These are phyloP conservation scores for Entomyzon cyanotis DNA, from an alignment of 2,113 vertebrate genomes.

Conservation along the genomic window DNA sequence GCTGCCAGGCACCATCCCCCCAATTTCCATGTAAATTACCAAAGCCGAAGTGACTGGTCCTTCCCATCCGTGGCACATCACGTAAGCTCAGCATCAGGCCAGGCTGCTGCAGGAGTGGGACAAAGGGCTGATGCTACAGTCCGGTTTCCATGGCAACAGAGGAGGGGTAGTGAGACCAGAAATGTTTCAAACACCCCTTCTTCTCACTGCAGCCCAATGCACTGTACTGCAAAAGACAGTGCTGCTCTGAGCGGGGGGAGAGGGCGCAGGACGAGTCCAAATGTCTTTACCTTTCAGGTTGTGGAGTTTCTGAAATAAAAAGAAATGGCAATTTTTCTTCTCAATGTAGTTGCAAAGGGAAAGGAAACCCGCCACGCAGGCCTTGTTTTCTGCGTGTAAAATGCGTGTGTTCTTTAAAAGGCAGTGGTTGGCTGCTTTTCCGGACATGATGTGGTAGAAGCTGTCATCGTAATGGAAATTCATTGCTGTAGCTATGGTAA, in stretches of 20 bases:
- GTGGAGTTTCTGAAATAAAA: conserved; percentile 23
- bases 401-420: conserved; percentile 81
- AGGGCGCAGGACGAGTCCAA: background rate
- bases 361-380: conserved; percentile 60
- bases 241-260: background rate
- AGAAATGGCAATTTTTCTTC: background rate
- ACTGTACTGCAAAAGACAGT: conserved; percentile 25
- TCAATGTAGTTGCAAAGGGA: conserved; percentile 62
- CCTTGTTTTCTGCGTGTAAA: conserved; percentile 74
- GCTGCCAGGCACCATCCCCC: background rate
- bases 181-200: conserved; percentile 74
- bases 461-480: conserved; percentile 90
- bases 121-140: conserved; percentile 89
- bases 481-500: conserved; percentile 89
- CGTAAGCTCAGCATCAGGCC: conserved; percentile 62
- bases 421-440: conserved; percentile 86
- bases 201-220: conserved; percentile 56
- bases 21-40: background rate
- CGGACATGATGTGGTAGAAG: conserved; percentile 88
- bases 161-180: conserved; percentile 79
- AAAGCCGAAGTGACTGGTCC: background rate
- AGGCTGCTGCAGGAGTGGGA: conserved; percentile 75
- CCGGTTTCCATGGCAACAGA: conserved; percentile 96
- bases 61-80: conserved; percentile 23
- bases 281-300: conserved; percentile 42